phyloP scores from a whole-genome alignment of 2,888 invertebrate genomes.

The Fissipunctia ypsillon region DNA sequence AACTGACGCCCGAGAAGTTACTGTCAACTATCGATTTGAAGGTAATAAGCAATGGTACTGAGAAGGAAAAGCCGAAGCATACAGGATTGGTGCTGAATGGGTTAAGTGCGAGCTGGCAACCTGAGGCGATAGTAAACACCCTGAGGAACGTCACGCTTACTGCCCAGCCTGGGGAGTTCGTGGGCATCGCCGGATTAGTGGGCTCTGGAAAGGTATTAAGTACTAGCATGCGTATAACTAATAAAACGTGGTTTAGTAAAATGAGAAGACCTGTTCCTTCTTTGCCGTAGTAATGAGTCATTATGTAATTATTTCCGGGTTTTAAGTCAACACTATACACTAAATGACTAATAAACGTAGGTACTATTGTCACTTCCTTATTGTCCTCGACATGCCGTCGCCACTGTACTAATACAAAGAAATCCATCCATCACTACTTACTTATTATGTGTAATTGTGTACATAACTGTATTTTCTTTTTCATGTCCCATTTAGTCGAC shows the following conservation, averaged over 20 bases:
- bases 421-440: not conserved
- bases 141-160: slow-evolving; percentile 88
- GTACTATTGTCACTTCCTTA: slow-evolving; percentile 7
- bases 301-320: slow-evolving; percentile 15
- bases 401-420: not conserved
- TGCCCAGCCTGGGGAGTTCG: slow-evolving; percentile 89
- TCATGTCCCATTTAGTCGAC: slow-evolving; percentile 87
- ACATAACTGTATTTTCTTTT: not conserved
- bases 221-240: not conserved
- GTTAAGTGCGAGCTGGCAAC: slow-evolving; percentile 86
- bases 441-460: not conserved
- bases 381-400: slow-evolving; percentile 14
- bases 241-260: not conserved
- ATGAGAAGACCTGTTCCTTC: not conserved
- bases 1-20: slow-evolving; percentile 76
- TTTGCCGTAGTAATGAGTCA: not conserved
- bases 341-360: not conserved
- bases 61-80: slow-evolving; percentile 75
- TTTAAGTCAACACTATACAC: slow-evolving; percentile 10
- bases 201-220: slow-evolving; percentile 94
- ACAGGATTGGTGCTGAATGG: slow-evolving; percentile 80
- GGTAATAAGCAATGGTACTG: slow-evolving; percentile 73
- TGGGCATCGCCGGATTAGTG: slow-evolving; percentile 94
- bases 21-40: slow-evolving; percentile 69
- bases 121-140: slow-evolving; percentile 89